These are phyloP conservation scores for Ctenodactylus gundi DNA, from an alignment of 2,113 vertebrate species.

Conservation along the genomic window DNA sequence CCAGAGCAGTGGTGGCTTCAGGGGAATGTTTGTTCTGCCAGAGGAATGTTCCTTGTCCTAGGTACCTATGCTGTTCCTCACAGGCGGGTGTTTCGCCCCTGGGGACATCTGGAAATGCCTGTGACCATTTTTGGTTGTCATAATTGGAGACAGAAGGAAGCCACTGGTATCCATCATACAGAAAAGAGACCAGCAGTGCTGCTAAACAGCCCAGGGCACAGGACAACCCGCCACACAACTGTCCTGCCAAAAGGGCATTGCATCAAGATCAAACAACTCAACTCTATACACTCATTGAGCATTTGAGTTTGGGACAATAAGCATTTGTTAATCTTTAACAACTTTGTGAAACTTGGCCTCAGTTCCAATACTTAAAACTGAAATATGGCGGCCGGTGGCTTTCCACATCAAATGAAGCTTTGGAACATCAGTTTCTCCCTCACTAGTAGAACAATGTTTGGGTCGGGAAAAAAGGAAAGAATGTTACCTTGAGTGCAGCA, in stretches of 20 bases:
- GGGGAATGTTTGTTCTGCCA: neutral
- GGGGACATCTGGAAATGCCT: neutral
- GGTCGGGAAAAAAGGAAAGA: too few relatives aligned
- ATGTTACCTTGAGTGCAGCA: neutral
- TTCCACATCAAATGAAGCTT: constrained; percentile 1
- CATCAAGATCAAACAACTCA: neutral
- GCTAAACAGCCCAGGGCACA: rapidly evolving
- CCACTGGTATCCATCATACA: neutral
- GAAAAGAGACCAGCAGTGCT: neutral
- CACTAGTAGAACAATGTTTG: neutral
- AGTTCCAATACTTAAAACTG: neutral
- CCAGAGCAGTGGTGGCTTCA: neutral
- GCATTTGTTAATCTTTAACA: neutral
- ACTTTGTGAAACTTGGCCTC: neutral
- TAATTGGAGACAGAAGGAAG: rapidly evolving
- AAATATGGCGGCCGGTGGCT: neutral
- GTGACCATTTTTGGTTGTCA: neutral
- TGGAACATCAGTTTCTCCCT: neutral
- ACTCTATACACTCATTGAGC: neutral
- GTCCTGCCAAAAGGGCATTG: neutral
- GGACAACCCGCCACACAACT: neutral
- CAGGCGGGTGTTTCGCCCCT: neutral
- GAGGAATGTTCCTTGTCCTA: neutral
- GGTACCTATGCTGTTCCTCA: too few relatives aligned
- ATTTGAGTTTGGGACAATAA: neutral